These are phyloP conservation scores for Nemotelus pantherinus DNA, from an alignment of 2,888 invertebrate genomes.

Conservation along the genomic window DNA sequence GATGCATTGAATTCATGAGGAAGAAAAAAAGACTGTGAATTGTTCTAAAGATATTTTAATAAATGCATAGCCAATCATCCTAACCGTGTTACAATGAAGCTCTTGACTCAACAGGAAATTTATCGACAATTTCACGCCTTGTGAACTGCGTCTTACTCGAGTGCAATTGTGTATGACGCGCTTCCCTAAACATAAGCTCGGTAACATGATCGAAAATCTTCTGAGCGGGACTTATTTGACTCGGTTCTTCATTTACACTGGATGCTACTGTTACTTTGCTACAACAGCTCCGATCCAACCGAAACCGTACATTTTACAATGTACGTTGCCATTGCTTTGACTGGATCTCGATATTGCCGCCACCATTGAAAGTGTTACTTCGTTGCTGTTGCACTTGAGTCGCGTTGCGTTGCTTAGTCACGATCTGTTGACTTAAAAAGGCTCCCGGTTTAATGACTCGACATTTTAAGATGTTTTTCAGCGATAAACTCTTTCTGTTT, in stretches of 20 bases:
- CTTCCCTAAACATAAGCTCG: constrained; percentile 26
- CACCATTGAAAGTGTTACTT: constrained; percentile 24
- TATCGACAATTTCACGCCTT: constrained; percentile 36
- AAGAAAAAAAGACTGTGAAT: too few relatives aligned
- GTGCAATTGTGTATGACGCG: constrained; percentile 29
- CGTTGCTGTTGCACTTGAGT: background rate
- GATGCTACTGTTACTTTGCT: too few relatives aligned
- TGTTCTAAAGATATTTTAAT: too few relatives aligned
- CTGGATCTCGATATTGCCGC: constrained; percentile 23
- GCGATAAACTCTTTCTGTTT: constrained; percentile 33
- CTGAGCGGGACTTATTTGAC: background rate
- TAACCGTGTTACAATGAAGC: background rate
- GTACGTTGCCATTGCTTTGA: background rate
- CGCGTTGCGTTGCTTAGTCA: constrained; percentile 29
- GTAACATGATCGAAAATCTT: constrained; percentile 9
- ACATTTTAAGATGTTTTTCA: constrained; percentile 22
- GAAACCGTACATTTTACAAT: background rate
- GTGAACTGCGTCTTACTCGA: constrained; percentile 12
- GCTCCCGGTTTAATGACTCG: constrained; percentile 36
- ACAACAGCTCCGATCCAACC: background rate
- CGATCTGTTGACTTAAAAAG: constrained; percentile 31
- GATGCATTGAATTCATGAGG: too few relatives aligned
- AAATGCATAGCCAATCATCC: background rate
- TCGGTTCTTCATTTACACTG: background rate
- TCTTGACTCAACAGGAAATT: constrained; percentile 5